Base-by-base conservation (phyloP, 2,113 vertebrate species). In the Stigmatopora nigra region DNA sequence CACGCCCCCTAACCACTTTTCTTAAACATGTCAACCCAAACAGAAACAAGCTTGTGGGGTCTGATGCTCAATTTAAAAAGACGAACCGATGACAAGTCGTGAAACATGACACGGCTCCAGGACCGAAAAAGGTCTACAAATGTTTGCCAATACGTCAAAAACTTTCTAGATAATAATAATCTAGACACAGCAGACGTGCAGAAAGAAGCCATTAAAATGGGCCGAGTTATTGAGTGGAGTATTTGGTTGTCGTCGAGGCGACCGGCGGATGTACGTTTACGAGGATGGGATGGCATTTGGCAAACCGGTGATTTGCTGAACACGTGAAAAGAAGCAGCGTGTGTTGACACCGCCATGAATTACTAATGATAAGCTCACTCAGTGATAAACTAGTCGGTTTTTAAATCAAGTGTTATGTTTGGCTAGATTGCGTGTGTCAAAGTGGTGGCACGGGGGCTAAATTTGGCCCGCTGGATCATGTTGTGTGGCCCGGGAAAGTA, bases 31-130 rank as follows among this genome's bases (percentile, higher is more conserved):
- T 70, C 59, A 55, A 2, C 46, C 46, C 59, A 31, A 70, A 61
- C 1, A 64, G 64, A 65, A 46, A 61, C 64, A n/a, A 47, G 20
- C 41, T 31, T 31, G 55, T 62, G 65, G 38, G 38, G 35, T 41
- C 17, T 3, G 52, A 52, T 45, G 5, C 64, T 70, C 31, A 55
- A 55, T 31, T 74, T 25, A 62, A 17, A 48, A 10, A 44, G 63
- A 58, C 3, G 63, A 55, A 0, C 38, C 41, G 61, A 61, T 0
- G 9, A 45, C 45, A 20, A 69, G 36, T 22, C 61, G 45, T 53
- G 49, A 10, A 70, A 75, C 36, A 63, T 75, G 45, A 31, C 25
- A 31, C 25, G 57, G 64, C 44, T 53, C 17, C n/a, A 74, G 45
- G 57, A 14, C 13, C 31, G 19, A 48, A 0, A 0, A 3, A 49